Evolutionary conservation across 2,888 invertebrate genomes (phyloP), one percentile per base, ranked within the genome.

Genomic region (Neuroscelio doddi): DNA sequence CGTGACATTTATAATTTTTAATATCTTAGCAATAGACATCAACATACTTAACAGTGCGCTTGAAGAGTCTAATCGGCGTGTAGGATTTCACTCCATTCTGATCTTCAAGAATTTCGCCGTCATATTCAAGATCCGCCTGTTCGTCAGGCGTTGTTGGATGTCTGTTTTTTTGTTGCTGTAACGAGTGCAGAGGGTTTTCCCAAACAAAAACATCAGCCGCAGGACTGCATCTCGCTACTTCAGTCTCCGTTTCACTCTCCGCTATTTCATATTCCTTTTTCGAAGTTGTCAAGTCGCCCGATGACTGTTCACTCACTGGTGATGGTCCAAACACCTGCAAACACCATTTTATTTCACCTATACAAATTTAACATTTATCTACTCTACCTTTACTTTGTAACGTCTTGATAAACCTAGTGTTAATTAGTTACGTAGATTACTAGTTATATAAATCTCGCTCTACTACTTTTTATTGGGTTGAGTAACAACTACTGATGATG

Each of bases 161-260:
- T 41, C 3, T 66, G 38, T 68, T 86, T 79, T 77, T 77, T 80
- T 71, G 74, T 61, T 79, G 83, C 39, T 82, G 79, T 10, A 84
- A 49, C 1, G 67, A 70, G 10, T 91, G 91, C 29, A 93, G 81
- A 0, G 93, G 93, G 85, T 93, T 93, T 80, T 93, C 92, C 93
- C 93, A 93, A 16, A 93, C 82, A 77, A 92, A 93, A 44, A 93
- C 90, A 72, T 92, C 92, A 63, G 85, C 85, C 0, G 82, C 81
- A 2, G 84, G 83, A 51, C 82, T 83, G 42, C 82, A 83, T 12
- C 80, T 77, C 8, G 82, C 79, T 14, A 83, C 69, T 72, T 90
- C 90, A 7, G 87, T 89, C 67, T 88, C 77, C 41, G 81, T 78
- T 73, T 85, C 76, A 64, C 77, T 75, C 53, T 84, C 84, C 0